Conservation (phyloP, 2,888 invertebrate genomes). For the Drosophila colorata region DNA sequence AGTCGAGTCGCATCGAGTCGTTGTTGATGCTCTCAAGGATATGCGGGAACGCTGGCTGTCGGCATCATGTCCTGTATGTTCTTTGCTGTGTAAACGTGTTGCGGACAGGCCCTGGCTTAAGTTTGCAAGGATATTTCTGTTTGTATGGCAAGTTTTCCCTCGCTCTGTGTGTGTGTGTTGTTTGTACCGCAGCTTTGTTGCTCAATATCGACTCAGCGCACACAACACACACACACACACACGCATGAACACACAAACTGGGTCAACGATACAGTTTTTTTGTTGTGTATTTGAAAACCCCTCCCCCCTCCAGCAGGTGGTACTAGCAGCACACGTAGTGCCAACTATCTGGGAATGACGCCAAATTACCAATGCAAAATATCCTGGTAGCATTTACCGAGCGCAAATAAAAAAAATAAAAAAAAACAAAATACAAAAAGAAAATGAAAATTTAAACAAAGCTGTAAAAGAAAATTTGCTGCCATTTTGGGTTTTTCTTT, state of each 20-base stretch:
- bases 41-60: slow-evolving; percentile 58
- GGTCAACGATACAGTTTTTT: slow-evolving; percentile 55
- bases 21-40: slow-evolving; percentile 58
- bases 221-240: slow-evolving; percentile 25
- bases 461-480: slow-evolving; percentile 52
- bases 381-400: slow-evolving; percentile 74
- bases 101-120: slow-evolving; percentile 58
- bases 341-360: slow-evolving; percentile 79
- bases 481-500: slow-evolving; percentile 42
- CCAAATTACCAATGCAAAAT: slow-evolving; percentile 79
- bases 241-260: slow-evolving; percentile 46
- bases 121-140: slow-evolving; percentile 62
- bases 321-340: slow-evolving; percentile 59
- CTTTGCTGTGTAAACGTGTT: slow-evolving; percentile 59
- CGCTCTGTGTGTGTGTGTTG: slow-evolving; percentile 29
- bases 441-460: slow-evolving; percentile 72
- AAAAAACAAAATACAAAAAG: slow-evolving; percentile 20
- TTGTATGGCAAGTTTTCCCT: slow-evolving; percentile 51
- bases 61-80: slow-evolving; percentile 46
- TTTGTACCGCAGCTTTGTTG: slow-evolving; percentile 73
- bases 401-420: slow-evolving; percentile 51
- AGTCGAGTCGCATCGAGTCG: slow-evolving; percentile 40
- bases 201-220: slow-evolving; percentile 54
- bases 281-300: slow-evolving; percentile 12
- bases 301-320: slow-evolving; percentile 1